phyloP scores from a whole-genome alignment of 2,888 invertebrate genomes.

The Conistra vaccinii region DNA sequence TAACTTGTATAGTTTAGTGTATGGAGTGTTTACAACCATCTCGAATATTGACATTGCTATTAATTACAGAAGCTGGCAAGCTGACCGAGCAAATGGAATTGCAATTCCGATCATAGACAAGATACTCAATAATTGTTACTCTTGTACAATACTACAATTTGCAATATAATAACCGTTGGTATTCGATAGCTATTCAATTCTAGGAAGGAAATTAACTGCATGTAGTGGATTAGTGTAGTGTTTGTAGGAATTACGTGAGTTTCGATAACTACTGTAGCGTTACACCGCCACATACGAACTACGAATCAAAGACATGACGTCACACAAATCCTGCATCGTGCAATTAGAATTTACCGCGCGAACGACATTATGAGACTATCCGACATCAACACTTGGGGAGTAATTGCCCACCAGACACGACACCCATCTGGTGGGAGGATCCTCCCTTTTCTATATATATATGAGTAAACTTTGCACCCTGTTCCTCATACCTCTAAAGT shows the following conservation, averaged over 20 bases:
- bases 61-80: constrained; percentile 56
- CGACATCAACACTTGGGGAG: no score
- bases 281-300: no score
- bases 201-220: background rate
- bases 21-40: constrained; percentile 42
- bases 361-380: no score
- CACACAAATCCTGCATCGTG: no score
- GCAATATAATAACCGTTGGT: constrained; percentile 23
- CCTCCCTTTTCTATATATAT: no score
- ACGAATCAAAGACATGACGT: no score
- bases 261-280: background rate
- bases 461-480: no score
- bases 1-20: constrained; percentile 18
- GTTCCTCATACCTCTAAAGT: no score
- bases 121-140: constrained; percentile 24
- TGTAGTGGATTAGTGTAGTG: constrained; percentile 3
- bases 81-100: constrained; percentile 53
- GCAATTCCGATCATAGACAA: constrained; percentile 44
- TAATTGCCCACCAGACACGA: no score
- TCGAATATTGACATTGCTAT: constrained; percentile 53
- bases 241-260: background rate
- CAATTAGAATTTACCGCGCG: no score
- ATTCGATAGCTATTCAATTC: constrained; percentile 15
- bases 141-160: constrained; percentile 27
- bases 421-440: no score